Evolutionary conservation across 2,113 vertebrate species (phyloP).

Genomic region (Colaptes auratus): DNA sequence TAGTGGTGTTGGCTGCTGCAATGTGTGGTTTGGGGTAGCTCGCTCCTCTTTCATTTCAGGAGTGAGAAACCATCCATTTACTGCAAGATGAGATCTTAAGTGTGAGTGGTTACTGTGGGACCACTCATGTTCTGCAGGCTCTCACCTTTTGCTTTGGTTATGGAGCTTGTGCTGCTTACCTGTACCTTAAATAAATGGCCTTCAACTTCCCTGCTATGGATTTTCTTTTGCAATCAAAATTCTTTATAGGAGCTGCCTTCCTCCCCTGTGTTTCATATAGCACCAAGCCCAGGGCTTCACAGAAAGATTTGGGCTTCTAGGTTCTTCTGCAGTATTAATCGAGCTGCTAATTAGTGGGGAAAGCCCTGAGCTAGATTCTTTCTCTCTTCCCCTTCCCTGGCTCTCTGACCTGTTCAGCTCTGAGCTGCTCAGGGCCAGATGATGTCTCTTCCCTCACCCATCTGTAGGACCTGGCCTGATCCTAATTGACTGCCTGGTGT

Average conservation of each 20-base stretch:
- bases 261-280: not conserved
- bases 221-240: not conserved
- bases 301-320: not conserved
- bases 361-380: not conserved
- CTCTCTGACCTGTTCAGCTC: not conserved
- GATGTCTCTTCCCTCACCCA: not conserved
- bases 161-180: not conserved
- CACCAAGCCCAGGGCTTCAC: not conserved
- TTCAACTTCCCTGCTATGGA: not conserved
- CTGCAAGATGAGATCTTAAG: not conserved
- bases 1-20: not conserved
- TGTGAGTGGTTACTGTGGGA: not conserved
- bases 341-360: not conserved
- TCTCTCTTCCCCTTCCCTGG: not conserved
- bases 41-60: not conserved
- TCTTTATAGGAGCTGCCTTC: not conserved
- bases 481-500: not conserved
- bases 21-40: not conserved
- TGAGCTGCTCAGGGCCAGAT: fast-evolving
- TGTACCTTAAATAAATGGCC: not conserved
- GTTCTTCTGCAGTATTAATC: not conserved
- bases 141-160: fast-evolving
- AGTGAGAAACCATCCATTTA: not conserved
- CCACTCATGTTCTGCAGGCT: fast-evolving
- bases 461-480: not conserved